phyloP scores from a whole-genome alignment of 2,797 vertebrate genomes.

The Tauraco hartlaubi region DNA sequence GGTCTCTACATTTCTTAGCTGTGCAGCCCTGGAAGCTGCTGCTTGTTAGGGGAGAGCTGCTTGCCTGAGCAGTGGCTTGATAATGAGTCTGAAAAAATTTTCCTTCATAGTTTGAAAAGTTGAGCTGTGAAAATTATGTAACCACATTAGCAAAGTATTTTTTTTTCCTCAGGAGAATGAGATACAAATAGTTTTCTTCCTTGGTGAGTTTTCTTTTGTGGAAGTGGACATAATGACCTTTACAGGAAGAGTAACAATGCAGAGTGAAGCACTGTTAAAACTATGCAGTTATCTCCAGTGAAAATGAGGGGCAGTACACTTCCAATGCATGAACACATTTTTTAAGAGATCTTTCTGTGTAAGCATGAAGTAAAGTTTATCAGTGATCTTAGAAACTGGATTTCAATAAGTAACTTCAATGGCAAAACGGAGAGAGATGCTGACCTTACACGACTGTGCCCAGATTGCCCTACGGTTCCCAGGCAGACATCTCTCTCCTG shows the following conservation, averaged over 20 bases:
- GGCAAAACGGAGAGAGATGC: neutral
- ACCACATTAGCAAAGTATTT: neutral
- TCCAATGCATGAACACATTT: neutral
- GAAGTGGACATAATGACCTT: neutral
- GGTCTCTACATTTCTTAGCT: slow-evolving; percentile 5
- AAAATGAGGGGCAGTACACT: neutral
- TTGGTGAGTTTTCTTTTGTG: neutral
- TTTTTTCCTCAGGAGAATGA: neutral
- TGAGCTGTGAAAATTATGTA: slow-evolving; percentile 22
- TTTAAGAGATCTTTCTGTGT: neutral
- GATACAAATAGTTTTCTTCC: neutral
- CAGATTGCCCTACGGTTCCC: neutral
- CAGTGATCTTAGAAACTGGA: neutral
- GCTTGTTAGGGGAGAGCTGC: slow-evolving; percentile 24
- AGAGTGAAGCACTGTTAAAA: neutral
- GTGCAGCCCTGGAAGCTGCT: slow-evolving; percentile 15
- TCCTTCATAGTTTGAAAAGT: slow-evolving; percentile 12
- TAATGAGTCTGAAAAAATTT: neutral
- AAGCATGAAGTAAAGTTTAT: neutral
- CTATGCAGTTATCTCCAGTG: neutral
- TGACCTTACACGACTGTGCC: neutral
- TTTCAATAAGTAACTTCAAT: neutral
- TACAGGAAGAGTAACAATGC: neutral
- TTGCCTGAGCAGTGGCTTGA: neutral
- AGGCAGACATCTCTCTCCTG: neutral